Base-by-base conservation (phyloP, 2,888 invertebrate genomes). In the Paralinhomoeus sp. region DNA sequence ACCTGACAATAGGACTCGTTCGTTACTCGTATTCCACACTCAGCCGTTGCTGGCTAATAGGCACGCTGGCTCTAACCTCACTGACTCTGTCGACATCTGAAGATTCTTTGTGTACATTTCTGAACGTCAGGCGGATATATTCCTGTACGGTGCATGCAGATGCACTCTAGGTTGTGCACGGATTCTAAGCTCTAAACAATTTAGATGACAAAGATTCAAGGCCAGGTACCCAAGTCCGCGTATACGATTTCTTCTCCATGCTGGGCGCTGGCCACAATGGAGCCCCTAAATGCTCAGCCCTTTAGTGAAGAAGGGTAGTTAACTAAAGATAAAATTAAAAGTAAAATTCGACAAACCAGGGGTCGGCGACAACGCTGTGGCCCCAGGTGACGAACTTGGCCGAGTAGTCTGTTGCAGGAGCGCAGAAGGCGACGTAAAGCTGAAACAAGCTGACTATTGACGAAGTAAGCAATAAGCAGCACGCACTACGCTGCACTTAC, bases 381-480 rank as follows among this genome's bases (percentile, higher is more conserved):
- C 85, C 89, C 73, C 78, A 89, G 15, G 84, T 81, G 36, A 80
- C 72, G 63, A 87, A 91, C 48, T 83, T 68, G 1, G 91, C 84
- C 0, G 5, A 5, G 12, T 5, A 9, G 5, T 5, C 5, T 5
- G 20, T n/a, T 2, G 40, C 40, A 17, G 84, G 83, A 40, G 82
- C 78, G 41, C 80, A 74, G 1, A 77, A 73, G 22, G 78, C 80
- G 35, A 85, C 79, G 68, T 75, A 93, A 21, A 21, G 39, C 22
- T 35, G 35, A 5, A 17, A n/a, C n/a, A n/a, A n/a, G n/a, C n/a
- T n/a, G n/a, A n/a, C n/a, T n/a, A n/a, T n/a, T n/a, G n/a, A n/a
- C n/a, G n/a, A n/a, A n/a, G n/a, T n/a, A n/a, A n/a, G n/a, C n/a
- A n/a, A n/a, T n/a, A n/a, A n/a, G n/a, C n/a, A n/a, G n/a, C n/a